Conservation (phyloP, 2,888 invertebrate species). For the Conops quadrifasciatus region DNA sequence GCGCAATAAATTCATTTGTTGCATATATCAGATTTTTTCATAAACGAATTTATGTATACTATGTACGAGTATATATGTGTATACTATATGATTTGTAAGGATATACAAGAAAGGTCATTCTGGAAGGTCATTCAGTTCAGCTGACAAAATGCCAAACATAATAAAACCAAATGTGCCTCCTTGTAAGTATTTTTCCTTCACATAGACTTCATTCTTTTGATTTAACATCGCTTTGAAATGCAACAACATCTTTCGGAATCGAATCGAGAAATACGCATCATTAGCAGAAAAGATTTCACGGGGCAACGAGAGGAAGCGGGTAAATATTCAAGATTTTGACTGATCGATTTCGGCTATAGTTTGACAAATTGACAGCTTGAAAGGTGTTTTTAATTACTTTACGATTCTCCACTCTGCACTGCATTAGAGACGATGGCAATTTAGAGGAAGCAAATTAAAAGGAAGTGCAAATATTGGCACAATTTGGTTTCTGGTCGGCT, state of each 20-base stretch:
- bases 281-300: not conserved
- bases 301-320: not conserved
- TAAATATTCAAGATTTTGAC: conserved; percentile 22
- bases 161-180: conserved; percentile 21
- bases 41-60: no score
- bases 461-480: conserved; percentile 56
- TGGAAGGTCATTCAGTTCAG: conserved; percentile 8
- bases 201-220: not conserved
- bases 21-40: no score
- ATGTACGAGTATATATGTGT: no score
- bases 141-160: conserved; percentile 12
- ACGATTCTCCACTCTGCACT: conserved; percentile 26
- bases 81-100: no score
- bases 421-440: conserved; percentile 22
- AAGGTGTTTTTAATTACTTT: conserved; percentile 63
- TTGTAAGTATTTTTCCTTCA: not conserved
- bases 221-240: not conserved
- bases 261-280: conserved; percentile 9
- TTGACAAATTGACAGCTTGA: conserved; percentile 50
- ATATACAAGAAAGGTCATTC: not conserved
- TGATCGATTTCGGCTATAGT: conserved; percentile 12
- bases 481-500: conserved; percentile 22
- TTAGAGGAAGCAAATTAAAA: conserved; percentile 47
- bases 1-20: no score
- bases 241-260: not conserved